Base-by-base conservation (phyloP, 2,113 vertebrate species). In the Aphelocoma coerulescens region DNA sequence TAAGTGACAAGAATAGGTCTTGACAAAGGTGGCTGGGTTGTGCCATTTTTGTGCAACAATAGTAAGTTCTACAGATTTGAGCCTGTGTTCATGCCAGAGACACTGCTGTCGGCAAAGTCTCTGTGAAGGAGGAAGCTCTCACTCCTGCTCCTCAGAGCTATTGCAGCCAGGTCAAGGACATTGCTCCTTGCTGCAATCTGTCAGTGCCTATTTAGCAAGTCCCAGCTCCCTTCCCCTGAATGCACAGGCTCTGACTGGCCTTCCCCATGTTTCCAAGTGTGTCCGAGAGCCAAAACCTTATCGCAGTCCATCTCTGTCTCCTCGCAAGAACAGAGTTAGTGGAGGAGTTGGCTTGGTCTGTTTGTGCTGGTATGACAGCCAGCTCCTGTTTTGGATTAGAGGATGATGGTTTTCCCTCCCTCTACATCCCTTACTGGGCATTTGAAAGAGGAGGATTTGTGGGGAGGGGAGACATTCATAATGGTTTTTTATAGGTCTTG, bases 371-470 rank as follows among this genome's bases (percentile, higher is more conserved):
- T 85, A 71, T 91, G 93, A 94, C 62, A 93, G 85, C 49, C 81
- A 83, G 91, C 93, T 95, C 93, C 93, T 89, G 91, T 95, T 93
- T 19, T 92, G 93, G 89, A 95, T 68, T 66, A 91, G 26, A 58
- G 49, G 16, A 58, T 71, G 59, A 58, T 63, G 30, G 17, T 43
- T 92, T 91, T 81, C 80, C 61, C 44, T 91, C 63, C 63, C 30
- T 77, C 61, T 63, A 23, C 4, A 30, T 83, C 61, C 44, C 48
- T 90, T 85, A 84, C 37, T 12, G 20, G 75, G 59, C 48, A 83
- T 77, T 89, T 80, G 59, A 73, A 95, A 88, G 27, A 51, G 37
- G 26, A 66, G 22, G 39, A 44, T 85, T 85, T 65, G 16, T 62
- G 49, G 32, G n/a, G 57, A 71, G 41, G 12, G 30, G 44, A 61